Conservation (phyloP, 2,797 vertebrate species). For the Halcyon chelicuti region DNA sequence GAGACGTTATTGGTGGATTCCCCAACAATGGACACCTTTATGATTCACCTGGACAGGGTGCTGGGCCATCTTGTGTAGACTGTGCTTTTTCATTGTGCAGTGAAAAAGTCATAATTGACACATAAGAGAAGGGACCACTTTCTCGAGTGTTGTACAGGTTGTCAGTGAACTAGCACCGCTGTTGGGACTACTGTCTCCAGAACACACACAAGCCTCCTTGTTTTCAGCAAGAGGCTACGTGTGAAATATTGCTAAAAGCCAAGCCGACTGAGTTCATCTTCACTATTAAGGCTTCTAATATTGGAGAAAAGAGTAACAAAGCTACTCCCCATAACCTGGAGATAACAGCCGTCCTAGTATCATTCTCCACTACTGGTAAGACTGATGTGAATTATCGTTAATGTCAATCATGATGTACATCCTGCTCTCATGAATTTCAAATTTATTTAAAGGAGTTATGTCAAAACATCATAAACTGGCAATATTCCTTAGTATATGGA, state of each 20-base stretch:
- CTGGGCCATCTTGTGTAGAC: background rate
- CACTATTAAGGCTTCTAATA: background rate
- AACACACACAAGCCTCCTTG: background rate
- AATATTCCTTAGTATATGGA: conserved; percentile 16
- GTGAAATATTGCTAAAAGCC: background rate
- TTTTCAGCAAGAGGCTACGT: background rate
- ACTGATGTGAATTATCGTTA: background rate
- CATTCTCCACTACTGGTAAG: background rate
- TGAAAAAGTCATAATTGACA: background rate
- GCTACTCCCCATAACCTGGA: background rate
- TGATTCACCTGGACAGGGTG: background rate
- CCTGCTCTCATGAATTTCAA: conserved; percentile 43
- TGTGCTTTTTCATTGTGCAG: background rate
- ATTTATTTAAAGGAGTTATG: conserved; percentile 46
- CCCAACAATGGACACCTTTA: background rate
- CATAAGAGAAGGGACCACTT: background rate
- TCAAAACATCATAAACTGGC: background rate
- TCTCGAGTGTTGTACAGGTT: background rate
- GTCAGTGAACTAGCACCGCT: background rate
- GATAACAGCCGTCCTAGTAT: background rate
- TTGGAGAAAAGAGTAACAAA: background rate
- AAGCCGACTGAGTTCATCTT: background rate
- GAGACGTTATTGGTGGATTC: background rate
- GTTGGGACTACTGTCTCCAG: background rate
- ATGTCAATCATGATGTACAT: conserved; percentile 36